Conservation (phyloP, 1,140 invertebrate species). For the Drosophila takahashii region DNA sequence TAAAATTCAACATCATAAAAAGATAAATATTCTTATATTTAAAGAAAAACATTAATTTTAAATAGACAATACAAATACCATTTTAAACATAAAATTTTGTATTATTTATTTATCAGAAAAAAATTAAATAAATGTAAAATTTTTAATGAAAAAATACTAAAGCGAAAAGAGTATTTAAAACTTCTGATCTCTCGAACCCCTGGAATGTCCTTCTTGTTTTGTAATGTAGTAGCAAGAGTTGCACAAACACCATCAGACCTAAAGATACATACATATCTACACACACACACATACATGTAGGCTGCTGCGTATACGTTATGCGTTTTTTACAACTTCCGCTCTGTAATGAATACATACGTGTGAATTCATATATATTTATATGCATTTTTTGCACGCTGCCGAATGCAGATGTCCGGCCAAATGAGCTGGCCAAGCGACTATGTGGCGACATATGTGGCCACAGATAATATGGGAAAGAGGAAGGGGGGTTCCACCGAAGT, state of each 20-base stretch:
- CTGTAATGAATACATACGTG: conserved; percentile 14
- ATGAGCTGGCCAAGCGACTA: conserved; percentile 68
- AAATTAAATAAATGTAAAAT: no score
- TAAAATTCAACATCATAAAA: no score
- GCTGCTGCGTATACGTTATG: conserved; percentile 53
- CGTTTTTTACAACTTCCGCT: conserved; percentile 74
- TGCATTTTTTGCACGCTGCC: conserved; percentile 50
- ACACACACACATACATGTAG: conserved; percentile 2
- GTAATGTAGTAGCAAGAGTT: conserved; percentile 26
- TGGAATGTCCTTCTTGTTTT: conserved; percentile 20
- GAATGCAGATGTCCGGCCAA: conserved; percentile 56
- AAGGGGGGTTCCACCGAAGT: conserved; percentile 16
- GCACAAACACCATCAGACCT: conserved; percentile 14
- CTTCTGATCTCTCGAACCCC: background rate
- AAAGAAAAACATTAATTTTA: no score
- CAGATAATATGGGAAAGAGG: conserved; percentile 35
- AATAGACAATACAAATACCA: no score
- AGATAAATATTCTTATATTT: no score
- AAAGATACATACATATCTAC: conserved; percentile 1
- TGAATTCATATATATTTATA: conserved; percentile 17
- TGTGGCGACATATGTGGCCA: conserved; percentile 79
- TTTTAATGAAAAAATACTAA: background rate
- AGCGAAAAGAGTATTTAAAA: conserved; percentile 10
- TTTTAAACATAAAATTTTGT: no score
- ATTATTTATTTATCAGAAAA: no score